phyloP scores from a whole-genome alignment of 2,797 vertebrate genomes.

The Poeciliopsis turneri region DNA sequence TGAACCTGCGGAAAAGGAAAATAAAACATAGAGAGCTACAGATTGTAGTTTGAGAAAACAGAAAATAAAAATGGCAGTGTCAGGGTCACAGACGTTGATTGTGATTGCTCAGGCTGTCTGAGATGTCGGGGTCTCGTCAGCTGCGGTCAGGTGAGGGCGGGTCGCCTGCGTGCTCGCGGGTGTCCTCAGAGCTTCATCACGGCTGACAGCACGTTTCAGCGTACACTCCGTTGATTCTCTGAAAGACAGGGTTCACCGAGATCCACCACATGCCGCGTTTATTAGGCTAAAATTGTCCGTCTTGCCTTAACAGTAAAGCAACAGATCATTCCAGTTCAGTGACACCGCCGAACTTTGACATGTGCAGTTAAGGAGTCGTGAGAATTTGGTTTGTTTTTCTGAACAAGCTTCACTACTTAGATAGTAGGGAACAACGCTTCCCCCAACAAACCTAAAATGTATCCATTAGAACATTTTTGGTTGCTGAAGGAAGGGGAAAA shows the following conservation, averaged over 20 bases:
- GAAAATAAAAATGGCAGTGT: constrained; percentile 10
- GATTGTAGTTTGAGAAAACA: background rate
- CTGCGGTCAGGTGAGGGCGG: constrained; percentile 60
- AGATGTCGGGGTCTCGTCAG: constrained; percentile 53
- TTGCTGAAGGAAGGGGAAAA: background rate
- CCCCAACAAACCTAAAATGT: background rate
- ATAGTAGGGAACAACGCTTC: background rate
- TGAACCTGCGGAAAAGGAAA: background rate
- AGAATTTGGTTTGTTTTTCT: background rate
- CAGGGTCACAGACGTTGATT: constrained; percentile 38
- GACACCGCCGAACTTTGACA: constrained; percentile 21
- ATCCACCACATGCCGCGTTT: constrained; percentile 11
- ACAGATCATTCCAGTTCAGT: constrained; percentile 15
- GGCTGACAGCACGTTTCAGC: constrained; percentile 65
- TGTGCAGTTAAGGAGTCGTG: background rate
- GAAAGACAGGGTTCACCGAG: constrained; percentile 66
- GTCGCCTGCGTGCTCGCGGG: constrained; percentile 24
- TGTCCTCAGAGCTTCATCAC: constrained; percentile 69
- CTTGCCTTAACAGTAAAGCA: constrained; percentile 23
- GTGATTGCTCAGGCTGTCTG: constrained; percentile 53
- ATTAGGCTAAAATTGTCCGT: constrained; percentile 21
- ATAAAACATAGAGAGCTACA: background rate
- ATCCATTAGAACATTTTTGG: background rate
- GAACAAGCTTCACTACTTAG: background rate
- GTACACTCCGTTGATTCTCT: constrained; percentile 69